Conservation (phyloP, 2,888 invertebrate species). For the Ametastegia equiseti region DNA sequence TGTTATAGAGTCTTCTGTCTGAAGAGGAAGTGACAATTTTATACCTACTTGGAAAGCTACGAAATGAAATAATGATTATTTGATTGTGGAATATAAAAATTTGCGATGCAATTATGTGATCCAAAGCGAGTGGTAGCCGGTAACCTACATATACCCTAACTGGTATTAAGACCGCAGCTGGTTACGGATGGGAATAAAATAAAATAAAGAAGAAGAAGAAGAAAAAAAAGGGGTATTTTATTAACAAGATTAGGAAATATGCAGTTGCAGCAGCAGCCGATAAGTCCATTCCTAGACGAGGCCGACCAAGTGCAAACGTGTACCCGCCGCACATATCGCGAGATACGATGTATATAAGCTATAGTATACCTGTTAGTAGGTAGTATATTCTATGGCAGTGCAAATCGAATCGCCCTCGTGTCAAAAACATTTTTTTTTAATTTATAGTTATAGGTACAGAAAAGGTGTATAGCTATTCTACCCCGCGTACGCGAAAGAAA, state of each 20-base stretch:
- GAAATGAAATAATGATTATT: too few relatives aligned
- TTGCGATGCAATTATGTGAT: too few relatives aligned
- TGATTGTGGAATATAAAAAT: too few relatives aligned
- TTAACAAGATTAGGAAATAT: conserved; percentile 64
- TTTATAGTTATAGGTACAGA: background rate
- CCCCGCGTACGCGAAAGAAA: background rate
- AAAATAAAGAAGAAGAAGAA: background rate
- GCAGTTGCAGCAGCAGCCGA: conserved; percentile 60
- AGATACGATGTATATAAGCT: background rate
- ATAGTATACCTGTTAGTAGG: too few relatives aligned
- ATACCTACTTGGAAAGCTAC: too few relatives aligned
- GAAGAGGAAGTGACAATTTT: too few relatives aligned
- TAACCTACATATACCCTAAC: background rate
- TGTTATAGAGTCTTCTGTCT: too few relatives aligned
- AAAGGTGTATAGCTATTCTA: too few relatives aligned
- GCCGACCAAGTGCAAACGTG: conserved; percentile 67
- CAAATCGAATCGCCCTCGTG: background rate
- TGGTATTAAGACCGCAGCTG: conserved; percentile 3
- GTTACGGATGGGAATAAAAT: background rate
- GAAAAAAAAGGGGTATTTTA: conserved; percentile 19
- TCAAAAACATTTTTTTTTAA: too few relatives aligned
- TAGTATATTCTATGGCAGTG: background rate
- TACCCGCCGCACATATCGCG: conserved; percentile 49
- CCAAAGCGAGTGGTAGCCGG: background rate
- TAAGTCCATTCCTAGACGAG: conserved; percentile 73